Conservation (phyloP, 2,888 invertebrate species). For the Orthosia gothica region DNA sequence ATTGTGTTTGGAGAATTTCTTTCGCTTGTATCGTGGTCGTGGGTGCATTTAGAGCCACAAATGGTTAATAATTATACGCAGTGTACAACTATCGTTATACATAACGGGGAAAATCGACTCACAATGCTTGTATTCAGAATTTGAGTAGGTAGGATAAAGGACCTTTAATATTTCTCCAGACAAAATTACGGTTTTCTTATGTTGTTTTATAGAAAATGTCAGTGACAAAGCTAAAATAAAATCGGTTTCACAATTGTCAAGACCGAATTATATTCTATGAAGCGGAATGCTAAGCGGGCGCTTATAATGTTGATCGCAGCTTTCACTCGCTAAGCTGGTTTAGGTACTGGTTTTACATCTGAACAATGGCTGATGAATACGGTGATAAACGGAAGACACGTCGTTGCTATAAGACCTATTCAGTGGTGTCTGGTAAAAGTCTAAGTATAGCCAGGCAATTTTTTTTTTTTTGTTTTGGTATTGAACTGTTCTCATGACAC, state of each 20-base stretch:
- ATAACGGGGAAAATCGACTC: neutral
- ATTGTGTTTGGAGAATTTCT: neutral
- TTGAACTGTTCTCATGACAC: too few relatives aligned
- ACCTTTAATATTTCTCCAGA: neutral
- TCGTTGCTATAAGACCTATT: too few relatives aligned
- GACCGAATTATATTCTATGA: neutral
- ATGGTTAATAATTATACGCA: too few relatives aligned
- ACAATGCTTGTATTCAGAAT: neutral
- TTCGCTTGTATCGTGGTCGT: neutral
- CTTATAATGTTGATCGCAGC: conserved; percentile 23
- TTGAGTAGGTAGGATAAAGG: too few relatives aligned
- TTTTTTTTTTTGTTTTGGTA: too few relatives aligned
- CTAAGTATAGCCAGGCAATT: too few relatives aligned
- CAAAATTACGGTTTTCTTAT: neutral
- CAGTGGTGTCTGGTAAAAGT: too few relatives aligned
- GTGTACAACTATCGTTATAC: neutral
- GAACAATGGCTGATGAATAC: conserved; percentile 19
- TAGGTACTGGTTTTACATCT: neutral
- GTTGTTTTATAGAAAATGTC: neutral
- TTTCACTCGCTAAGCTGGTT: conserved; percentile 20
- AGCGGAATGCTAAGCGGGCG: conserved; percentile 40
- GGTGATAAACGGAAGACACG: too few relatives aligned
- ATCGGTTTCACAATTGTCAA: neutral
- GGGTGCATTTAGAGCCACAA: neutral
- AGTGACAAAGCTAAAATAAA: neutral